phyloP scores from a whole-genome alignment of 2,797 vertebrate genomes.

The Falco novaeseelandiae region DNA sequence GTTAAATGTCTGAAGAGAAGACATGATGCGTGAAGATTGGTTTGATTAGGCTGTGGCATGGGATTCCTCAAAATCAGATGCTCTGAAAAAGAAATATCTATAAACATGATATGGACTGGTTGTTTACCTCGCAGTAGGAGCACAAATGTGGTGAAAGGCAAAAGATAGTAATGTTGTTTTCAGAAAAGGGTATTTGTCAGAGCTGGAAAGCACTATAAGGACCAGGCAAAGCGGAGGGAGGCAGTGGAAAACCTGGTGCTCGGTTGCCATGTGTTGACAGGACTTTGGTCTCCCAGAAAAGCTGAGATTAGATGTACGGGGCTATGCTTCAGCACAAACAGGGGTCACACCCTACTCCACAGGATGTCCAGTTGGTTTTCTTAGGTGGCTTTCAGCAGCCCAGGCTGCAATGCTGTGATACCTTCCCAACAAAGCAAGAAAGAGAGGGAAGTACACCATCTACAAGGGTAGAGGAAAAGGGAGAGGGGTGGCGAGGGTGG shows the following conservation, averaged over 20 bases:
- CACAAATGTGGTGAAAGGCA: background rate
- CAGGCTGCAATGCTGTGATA: background rate
- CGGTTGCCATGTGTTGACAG: accelerated
- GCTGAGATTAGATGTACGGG: background rate
- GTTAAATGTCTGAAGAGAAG: background rate
- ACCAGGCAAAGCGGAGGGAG: background rate
- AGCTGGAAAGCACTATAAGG: background rate
- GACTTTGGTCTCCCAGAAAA: background rate
- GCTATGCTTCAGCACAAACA: background rate
- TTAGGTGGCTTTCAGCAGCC: background rate
- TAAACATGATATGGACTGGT: background rate
- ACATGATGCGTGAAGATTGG: background rate
- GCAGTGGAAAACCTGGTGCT: background rate
- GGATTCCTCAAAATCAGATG: background rate
- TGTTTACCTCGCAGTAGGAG: background rate
- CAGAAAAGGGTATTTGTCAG: background rate
- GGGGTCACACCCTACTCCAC: background rate
- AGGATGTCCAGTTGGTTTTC: background rate
- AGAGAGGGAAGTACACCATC: background rate
- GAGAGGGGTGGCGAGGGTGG: background rate
- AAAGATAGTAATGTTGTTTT: background rate
- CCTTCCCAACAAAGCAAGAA: background rate
- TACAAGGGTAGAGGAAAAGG: background rate
- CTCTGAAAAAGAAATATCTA: background rate
- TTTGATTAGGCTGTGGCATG: background rate